Percentiles rank a stretch among this genome's conserved stretches.
Evolutionary conservation across 2,888 invertebrate genomes (phyloP).

Genomic region (Catocala nupta): DNA sequence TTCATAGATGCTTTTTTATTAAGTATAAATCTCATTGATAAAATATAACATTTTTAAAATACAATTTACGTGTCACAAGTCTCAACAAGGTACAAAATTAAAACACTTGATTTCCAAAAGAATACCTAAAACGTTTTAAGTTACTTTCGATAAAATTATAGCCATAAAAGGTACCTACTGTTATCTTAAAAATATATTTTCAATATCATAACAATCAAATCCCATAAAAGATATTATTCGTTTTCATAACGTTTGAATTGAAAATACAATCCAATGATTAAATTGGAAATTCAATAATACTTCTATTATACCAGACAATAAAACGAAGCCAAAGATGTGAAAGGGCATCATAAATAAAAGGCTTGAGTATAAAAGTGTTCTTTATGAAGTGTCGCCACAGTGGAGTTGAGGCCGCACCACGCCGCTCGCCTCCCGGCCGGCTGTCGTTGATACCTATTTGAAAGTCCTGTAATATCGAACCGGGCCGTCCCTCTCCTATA

Average conservation of each 20-base stretch:
- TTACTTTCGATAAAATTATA: no score
- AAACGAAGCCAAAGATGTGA: conserved; percentile 79
- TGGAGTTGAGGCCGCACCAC: conserved; percentile 58
- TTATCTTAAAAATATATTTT: neutral
- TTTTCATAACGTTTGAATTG: conserved; percentile 24
- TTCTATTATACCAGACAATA: conserved; percentile 71
- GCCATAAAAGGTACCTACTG: no score
- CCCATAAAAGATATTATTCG: conserved; percentile 19
- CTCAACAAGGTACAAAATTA: no score
- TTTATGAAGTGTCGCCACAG: conserved; percentile 85
- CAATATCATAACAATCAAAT: conserved; percentile 21
- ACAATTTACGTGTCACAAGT: no score
- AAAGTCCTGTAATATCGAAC: conserved; percentile 83
- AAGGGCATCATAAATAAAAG: conserved; percentile 84
- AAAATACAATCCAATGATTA: conserved; percentile 52
- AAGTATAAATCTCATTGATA: no score
- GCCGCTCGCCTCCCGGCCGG: conserved; percentile 60
- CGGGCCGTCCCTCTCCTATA: conserved; percentile 59
- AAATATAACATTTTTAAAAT: no score
- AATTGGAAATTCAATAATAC: conserved; percentile 72
- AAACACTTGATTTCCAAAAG: no score
- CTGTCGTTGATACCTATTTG: conserved; percentile 83
- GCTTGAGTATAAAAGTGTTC: conserved; percentile 85
- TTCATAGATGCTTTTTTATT: neutral
- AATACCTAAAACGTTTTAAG: no score